A percentile compares a stretch with the other conserved stretches of the same genome.
These are phyloP conservation scores for Phenganax stokvisi DNA, from an alignment of 92 coral and sea anemone genomes.

Conservation along the genomic window DNA sequence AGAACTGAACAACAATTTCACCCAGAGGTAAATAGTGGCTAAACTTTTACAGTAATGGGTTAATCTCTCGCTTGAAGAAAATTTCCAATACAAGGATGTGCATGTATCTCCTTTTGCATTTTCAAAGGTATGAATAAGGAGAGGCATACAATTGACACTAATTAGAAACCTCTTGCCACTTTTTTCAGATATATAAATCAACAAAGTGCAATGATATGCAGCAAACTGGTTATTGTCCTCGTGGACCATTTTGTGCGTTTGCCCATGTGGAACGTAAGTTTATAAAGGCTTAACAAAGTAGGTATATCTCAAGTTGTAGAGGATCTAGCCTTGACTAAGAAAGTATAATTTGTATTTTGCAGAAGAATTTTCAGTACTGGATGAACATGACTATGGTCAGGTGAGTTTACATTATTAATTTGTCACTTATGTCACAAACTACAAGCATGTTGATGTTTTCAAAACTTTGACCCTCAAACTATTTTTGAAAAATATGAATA, in stretches of 20 bases:
- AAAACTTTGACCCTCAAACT: too few relatives aligned
- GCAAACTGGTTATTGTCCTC: constrained; percentile 94
- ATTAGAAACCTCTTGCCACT: neutral
- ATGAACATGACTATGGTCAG: constrained; percentile 37
- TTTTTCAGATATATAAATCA: constrained; percentile 85
- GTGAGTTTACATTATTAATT: neutral
- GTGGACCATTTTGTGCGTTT: constrained; percentile 99
- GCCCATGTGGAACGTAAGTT: constrained; percentile 99
- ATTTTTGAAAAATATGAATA: too few relatives aligned
- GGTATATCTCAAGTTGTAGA: too few relatives aligned
- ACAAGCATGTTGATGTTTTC: too few relatives aligned
- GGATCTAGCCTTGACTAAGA: neutral
- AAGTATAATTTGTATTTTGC: neutral
- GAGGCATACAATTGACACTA: neutral
- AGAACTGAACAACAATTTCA: constrained; percentile 99
- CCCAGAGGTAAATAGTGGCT: constrained; percentile 68
- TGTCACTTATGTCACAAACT: neutral
- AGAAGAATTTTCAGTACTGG: constrained; percentile 40
- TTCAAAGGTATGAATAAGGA: neutral
- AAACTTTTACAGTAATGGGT: neutral
- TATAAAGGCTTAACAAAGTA: too few relatives aligned
- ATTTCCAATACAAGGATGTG: too few relatives aligned
- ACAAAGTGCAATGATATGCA: constrained; percentile 99
- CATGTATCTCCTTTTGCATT: neutral
- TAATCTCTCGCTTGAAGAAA: too few relatives aligned